phyloP scores from a whole-genome alignment of 2,113 vertebrate species.

The Clarias macrocephalus region DNA sequence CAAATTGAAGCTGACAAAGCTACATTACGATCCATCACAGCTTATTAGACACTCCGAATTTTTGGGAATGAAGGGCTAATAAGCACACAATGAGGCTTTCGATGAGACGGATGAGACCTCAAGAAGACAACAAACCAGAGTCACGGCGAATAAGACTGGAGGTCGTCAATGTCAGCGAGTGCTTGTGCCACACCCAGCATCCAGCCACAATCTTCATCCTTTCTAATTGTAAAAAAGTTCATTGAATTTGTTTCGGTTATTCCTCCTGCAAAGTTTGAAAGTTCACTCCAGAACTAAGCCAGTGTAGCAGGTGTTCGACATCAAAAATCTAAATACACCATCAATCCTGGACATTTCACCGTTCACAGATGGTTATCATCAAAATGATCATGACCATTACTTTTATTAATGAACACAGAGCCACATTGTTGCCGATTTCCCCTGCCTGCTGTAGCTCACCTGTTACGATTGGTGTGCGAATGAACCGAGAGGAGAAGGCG shows the following conservation, averaged over 20 bases:
- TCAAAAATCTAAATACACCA: constrained; percentile 29
- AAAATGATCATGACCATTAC: constrained; percentile 33
- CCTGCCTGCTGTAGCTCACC: constrained; percentile 46
- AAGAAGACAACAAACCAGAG: constrained; percentile 31
- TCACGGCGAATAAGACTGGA: neutral
- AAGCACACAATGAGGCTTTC: constrained; percentile 69
- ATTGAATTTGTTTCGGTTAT: constrained; percentile 2
- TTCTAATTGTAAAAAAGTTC: constrained; percentile 1
- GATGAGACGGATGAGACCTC: constrained; percentile 71
- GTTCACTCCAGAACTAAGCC: constrained; percentile 3
- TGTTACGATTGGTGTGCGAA: constrained; percentile 36
- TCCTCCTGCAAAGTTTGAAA: constrained; percentile 39
- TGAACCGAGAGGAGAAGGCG: constrained; percentile 22
- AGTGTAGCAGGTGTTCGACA: constrained; percentile 23
- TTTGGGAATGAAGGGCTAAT: constrained; percentile 77
- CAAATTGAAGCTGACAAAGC: constrained; percentile 77
- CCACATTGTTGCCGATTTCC: constrained; percentile 48
- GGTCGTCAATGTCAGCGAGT: neutral
- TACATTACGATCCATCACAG: constrained; percentile 80
- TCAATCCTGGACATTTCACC: constrained; percentile 33
- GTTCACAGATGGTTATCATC: constrained; percentile 44
- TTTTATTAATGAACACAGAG: constrained; percentile 51
- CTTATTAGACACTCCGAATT: constrained; percentile 82
- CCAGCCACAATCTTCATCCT: neutral
- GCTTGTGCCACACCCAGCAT: neutral